Base-by-base conservation (phyloP, 2,797 vertebrate species). In the Oreortyx pictus region DNA sequence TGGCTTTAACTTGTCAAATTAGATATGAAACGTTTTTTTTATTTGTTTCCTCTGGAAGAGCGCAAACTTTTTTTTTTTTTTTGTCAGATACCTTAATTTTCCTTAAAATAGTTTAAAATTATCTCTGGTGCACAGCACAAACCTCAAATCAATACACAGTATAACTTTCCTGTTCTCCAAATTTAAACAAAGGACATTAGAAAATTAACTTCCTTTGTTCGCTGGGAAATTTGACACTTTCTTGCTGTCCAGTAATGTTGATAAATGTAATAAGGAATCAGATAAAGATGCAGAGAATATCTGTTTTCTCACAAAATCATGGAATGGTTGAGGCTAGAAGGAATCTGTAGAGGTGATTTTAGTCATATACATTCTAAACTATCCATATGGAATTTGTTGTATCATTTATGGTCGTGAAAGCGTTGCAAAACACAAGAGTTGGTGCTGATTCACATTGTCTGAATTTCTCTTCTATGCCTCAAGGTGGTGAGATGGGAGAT, bases 301-400 rank as follows among this genome's bases (percentile, higher is more conserved):
- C 9, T 43, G 8, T 64, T 82, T 76, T 70, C 7, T 73, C 23
- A 49, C 15, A 54, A 14, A 88, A n/a, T 1, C 65, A 16, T 12
- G 82, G 24, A 44, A 57, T 29, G 6, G 8, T 59, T 11, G 2
- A 27, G 14, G 44, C 9, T 70, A 15, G 50, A 85, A 73, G 7
- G 33, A 33, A 39, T 8, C 5, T 77, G 27, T 78, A 50, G 10
- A 79, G 5, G 12, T 62, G 2, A 35, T 79, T 92, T 90, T 37
- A 68, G 11, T 72, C 13, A 37, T 0, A 0, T 44, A 39, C 0
- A 29, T 35, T 54, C 20, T 2, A 54, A 79, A 64, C 12, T 78
- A 41, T 44, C 57, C 4, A 3, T 29, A 25, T 14, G 59, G 43
- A 84, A 72, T 6, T 6, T 7, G 16, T 27, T 60, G 6, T 31